Evolutionary conservation across 2,113 vertebrate genomes (phyloP).

Genomic region (Garra rufa): DNA sequence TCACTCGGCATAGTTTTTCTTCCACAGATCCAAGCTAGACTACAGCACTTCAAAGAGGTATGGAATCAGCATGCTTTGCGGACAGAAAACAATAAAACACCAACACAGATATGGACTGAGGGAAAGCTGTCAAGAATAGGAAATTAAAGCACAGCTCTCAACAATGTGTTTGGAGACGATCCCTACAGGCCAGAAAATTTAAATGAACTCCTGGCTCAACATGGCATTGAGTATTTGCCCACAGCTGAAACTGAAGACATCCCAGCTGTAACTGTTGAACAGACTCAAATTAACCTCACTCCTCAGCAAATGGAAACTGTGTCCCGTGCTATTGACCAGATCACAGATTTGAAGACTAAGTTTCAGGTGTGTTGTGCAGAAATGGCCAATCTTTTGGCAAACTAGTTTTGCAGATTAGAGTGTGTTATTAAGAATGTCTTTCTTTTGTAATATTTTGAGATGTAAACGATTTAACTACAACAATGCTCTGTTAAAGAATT

Average conservation of each 20-base stretch:
- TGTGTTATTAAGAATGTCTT: too few species aligned
- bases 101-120: conserved; percentile 2
- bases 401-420: not conserved
- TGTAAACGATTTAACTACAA: too few species aligned
- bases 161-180: not conserved
- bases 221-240: not conserved
- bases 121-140: conserved; percentile 9
- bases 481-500: too few species aligned
- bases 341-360: not conserved
- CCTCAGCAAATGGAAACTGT: conserved; percentile 18
- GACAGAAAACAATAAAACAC: not conserved
- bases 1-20: conserved; percentile 19
- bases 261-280: conserved; percentile 34
- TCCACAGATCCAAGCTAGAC: not conserved
- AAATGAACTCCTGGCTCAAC: not conserved
- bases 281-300: conserved; percentile 24
- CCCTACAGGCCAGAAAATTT: not conserved
- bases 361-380: conserved; percentile 1
- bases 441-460: too few species aligned
- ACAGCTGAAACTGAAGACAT: conserved; percentile 5
- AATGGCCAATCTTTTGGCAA: not conserved
- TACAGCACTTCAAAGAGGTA: not conserved
- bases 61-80: not conserved
- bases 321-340: not conserved
- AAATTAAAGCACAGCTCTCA: not conserved